Percentiles rank a stretch among this genome's conserved stretches.
phyloP scores from a whole-genome alignment of 2,888 invertebrate genomes.

The Monochamus alternatus region DNA sequence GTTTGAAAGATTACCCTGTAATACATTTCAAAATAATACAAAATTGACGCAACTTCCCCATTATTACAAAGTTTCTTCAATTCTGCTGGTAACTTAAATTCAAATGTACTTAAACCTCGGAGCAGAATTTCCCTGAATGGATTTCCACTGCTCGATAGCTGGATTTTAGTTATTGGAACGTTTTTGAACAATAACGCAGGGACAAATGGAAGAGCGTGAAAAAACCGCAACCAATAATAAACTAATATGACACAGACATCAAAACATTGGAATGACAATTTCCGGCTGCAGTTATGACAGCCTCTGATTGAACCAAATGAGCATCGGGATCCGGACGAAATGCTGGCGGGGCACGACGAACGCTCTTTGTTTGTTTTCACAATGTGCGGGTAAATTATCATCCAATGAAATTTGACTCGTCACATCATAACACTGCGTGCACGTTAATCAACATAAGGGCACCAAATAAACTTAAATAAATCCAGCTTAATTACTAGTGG shows the following conservation, averaged over 20 bases:
- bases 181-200: too few species aligned
- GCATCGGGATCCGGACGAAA: constrained; percentile 61
- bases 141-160: too few species aligned
- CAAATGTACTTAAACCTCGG: too few species aligned
- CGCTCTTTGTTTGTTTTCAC: constrained; percentile 65
- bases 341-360: constrained; percentile 50
- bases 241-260: constrained; percentile 60
- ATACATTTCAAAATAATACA: too few species aligned
- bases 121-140: too few species aligned
- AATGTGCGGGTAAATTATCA: constrained; percentile 66
- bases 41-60: too few species aligned
- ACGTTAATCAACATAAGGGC: constrained; percentile 59
- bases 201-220: constrained; percentile 8
- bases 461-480: constrained; percentile 47
- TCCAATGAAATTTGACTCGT: constrained; percentile 66
- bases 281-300: constrained; percentile 66
- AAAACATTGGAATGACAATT: constrained; percentile 64
- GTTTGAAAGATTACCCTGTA: too few species aligned
- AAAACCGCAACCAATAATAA: constrained; percentile 56
- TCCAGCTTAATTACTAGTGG: constrained; percentile 14
- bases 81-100: too few species aligned
- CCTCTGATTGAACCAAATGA: constrained; percentile 65
- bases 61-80: too few species aligned
- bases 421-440: constrained; percentile 62
- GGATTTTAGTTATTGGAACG: too few species aligned